These are phyloP conservation scores for Psittacus erithacus DNA, from an alignment of 2,113 vertebrate species.

Conservation along the genomic window DNA sequence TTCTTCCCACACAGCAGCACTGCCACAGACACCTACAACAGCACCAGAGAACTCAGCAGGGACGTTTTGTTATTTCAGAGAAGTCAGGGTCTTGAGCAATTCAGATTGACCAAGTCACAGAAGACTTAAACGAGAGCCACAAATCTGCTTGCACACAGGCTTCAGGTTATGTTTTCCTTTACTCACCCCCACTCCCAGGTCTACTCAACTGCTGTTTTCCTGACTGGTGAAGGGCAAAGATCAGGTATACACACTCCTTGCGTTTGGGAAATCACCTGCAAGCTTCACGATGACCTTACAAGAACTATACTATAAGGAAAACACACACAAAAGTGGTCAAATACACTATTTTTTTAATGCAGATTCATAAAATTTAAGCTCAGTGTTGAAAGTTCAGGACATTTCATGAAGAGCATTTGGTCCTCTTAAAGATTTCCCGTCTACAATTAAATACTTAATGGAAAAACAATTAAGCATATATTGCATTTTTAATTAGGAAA, in stretches of 20 bases:
- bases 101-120: background rate
- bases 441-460: slow-evolving; percentile 66
- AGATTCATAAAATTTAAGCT: slow-evolving; percentile 70
- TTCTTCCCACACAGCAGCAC: background rate
- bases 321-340: background rate
- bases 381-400: slow-evolving; percentile 56
- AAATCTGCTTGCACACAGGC: no score
- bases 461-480: slow-evolving; percentile 49
- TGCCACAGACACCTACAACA: background rate
- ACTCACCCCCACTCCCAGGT: background rate
- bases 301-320: background rate
- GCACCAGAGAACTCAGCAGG: fast-evolving
- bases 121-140: background rate
- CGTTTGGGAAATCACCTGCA: background rate
- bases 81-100: background rate
- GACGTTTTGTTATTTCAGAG: background rate
- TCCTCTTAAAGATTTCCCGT: slow-evolving; percentile 53
- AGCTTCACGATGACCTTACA: background rate
- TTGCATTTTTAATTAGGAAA: slow-evolving; percentile 47
- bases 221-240: background rate
- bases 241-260: no score
- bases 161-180: background rate
- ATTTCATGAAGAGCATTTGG: slow-evolving; percentile 69
- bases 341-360: slow-evolving; percentile 69
- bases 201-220: background rate